Evolutionary conservation across 1,140 invertebrate species (phyloP).

Genomic region (Neuroterus valhalla): DNA sequence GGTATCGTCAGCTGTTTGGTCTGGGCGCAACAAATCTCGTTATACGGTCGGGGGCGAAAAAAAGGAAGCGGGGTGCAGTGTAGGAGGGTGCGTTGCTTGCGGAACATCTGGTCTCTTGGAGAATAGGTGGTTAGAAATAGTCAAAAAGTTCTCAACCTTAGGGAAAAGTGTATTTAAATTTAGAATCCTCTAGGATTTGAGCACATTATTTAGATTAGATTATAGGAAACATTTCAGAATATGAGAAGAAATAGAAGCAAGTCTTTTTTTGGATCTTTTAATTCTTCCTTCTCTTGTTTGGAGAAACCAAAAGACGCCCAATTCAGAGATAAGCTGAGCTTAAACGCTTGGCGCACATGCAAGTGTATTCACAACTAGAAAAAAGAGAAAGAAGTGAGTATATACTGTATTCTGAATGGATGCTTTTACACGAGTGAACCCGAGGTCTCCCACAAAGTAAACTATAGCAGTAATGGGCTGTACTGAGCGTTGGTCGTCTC

Average conservation of each 20-base stretch:
- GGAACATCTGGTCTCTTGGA: slow-evolving; percentile 46
- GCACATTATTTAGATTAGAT: neutral
- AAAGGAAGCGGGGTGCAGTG: slow-evolving; percentile 34
- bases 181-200: neutral
- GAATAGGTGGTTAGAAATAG: slow-evolving; percentile 37
- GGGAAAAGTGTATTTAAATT: slow-evolving; percentile 38
- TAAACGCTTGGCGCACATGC: no score
- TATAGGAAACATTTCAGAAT: neutral
- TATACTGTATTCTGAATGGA: slow-evolving; percentile 20
- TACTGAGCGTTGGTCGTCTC: slow-evolving; percentile 52
- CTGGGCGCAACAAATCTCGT: slow-evolving; percentile 39
- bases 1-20: slow-evolving; percentile 46
- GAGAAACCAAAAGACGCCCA: neutral
- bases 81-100: slow-evolving; percentile 43
- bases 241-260: neutral
- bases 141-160: slow-evolving; percentile 35
- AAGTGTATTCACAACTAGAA: neutral
- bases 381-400: neutral
- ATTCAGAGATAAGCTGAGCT: neutral
- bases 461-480: slow-evolving; percentile 37
- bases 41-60: slow-evolving; percentile 4
- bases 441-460: slow-evolving; percentile 53
- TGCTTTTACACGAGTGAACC: slow-evolving; percentile 33
- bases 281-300: neutral
- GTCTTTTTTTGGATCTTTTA: neutral